Evolutionary conservation across 2,797 vertebrate genomes (phyloP), one percentile per base, ranked within the genome.

Genomic region (Argyrosomus regius): DNA sequence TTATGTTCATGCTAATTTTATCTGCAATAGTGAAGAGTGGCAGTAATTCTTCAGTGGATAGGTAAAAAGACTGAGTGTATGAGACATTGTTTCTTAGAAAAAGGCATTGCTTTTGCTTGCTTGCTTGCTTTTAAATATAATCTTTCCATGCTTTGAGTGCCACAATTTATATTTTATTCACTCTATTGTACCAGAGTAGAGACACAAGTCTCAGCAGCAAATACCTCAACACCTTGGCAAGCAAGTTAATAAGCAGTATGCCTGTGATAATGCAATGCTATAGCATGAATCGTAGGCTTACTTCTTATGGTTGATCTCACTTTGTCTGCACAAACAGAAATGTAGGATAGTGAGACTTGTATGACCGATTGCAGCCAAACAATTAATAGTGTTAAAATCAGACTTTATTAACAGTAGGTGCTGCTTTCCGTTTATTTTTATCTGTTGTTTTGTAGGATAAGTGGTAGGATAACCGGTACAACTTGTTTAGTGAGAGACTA

Each of bases 401-500:
- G 35, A 39, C 35, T 39, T 9, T 39, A 39, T 39, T 39, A 39
- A 31, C 35, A 39, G 24, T 18, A 35, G 11, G 46, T 43, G 17
- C 7, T n/a, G 4, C 10, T 11, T 16, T 46, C 7, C 2, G 35
- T 59, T 61, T 54, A 2, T 16, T 22, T 43, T 5, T 45, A 5
- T 45, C 12, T 17, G 6, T n/a, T 14, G 20, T 50, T 61, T 62
- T 56, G 1, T 50, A 22, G 1, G 65, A 28, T 2, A 56, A 58
- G 2, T 2, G 53, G 7, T 22, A 22, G 22, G 22, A 22, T 22
- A 22, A 22, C 74, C 49, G 18, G 75, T 50, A 57, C 16, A 84
- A 83, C 80, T 59, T 60, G 79, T 78, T 84, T 75, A 28, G 18
- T 6, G 1, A 18, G 26, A 60, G 45, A 60, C 12, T 26, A 48